phyloP scores from a whole-genome alignment of 1,140 invertebrate genomes.

The Chymomyza costata region DNA sequence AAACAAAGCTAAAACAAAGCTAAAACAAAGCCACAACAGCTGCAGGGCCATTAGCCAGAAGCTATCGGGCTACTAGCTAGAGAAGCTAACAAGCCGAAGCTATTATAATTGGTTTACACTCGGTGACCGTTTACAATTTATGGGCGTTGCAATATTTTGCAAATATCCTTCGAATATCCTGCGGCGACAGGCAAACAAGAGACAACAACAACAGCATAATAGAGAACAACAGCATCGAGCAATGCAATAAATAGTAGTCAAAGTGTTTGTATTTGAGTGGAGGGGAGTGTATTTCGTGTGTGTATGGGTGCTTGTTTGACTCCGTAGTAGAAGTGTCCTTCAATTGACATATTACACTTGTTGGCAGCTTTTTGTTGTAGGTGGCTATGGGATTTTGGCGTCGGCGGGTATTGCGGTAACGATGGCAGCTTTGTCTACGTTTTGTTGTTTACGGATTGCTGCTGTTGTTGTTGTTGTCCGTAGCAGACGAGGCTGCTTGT shows the following conservation, averaged over 20 bases:
- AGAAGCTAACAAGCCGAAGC: slow-evolving; percentile 1
- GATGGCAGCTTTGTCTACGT: slow-evolving; percentile 35
- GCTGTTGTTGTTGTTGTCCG: slow-evolving; percentile 46
- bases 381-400: slow-evolving; percentile 17
- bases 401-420: slow-evolving; percentile 20
- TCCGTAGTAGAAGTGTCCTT: slow-evolving; percentile 63
- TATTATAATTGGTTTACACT: slow-evolving; percentile 24
- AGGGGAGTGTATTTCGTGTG: slow-evolving; percentile 1
- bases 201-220: slow-evolving; percentile 1
- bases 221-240: slow-evolving; percentile 33
- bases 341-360: slow-evolving; percentile 72
- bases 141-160: slow-evolving; percentile 70
- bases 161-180: slow-evolving; percentile 70
- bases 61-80: too few species aligned
- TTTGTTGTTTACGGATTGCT: slow-evolving; percentile 36
- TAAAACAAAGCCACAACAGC: slow-evolving; percentile 33
- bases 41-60: background rate
- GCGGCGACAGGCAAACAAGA: slow-evolving; percentile 43
- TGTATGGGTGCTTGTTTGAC: slow-evolving; percentile 6
- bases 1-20: too few species aligned
- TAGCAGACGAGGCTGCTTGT: slow-evolving; percentile 21
- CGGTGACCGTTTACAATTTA: slow-evolving; percentile 53
- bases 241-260: slow-evolving; percentile 61
- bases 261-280: slow-evolving; percentile 25
- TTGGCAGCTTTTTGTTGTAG: slow-evolving; percentile 36